Evolutionary conservation across 2,888 invertebrate species (phyloP).

Genomic region (Cheilosia variabilis): DNA sequence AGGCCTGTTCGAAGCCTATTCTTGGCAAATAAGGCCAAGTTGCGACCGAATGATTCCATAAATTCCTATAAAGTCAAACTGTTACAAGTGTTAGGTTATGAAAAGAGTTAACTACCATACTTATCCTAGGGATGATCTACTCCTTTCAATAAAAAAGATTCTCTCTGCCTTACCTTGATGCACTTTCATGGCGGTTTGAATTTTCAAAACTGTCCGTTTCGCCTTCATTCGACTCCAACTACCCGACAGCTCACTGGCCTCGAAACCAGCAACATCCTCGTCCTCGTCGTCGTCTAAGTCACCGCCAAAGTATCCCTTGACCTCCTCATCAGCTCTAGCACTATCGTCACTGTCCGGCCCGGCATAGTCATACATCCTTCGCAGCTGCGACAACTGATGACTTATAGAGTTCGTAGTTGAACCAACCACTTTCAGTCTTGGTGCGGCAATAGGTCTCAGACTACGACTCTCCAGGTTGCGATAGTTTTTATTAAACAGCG

Average conservation of each 20-base stretch:
- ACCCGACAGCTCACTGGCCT: conserved; percentile 82
- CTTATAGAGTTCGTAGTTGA: conserved; percentile 81
- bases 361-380: conserved; percentile 82
- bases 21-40: too few species aligned
- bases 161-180: conserved; percentile 60
- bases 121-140: conserved; percentile 71
- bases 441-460: conserved; percentile 79
- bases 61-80: too few species aligned
- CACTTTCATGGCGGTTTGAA: conserved; percentile 78
- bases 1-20: too few species aligned
- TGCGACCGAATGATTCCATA: too few species aligned
- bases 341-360: conserved; percentile 84
- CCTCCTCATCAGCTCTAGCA: conserved; percentile 86
- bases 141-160: conserved; percentile 23
- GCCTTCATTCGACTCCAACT: conserved; percentile 86
- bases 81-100: not conserved
- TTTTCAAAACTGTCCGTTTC: conserved; percentile 82
- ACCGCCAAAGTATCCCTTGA: conserved; percentile 85
- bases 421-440: conserved; percentile 81
- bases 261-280: conserved; percentile 81
- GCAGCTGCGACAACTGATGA: conserved; percentile 82
- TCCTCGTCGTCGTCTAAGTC: conserved; percentile 78
- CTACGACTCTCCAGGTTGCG: conserved; percentile 12
- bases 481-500: conserved; percentile 1
- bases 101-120: conserved; percentile 17